Conservation (phyloP, 1,140 invertebrate genomes). For the Drosophila guanche region DNA sequence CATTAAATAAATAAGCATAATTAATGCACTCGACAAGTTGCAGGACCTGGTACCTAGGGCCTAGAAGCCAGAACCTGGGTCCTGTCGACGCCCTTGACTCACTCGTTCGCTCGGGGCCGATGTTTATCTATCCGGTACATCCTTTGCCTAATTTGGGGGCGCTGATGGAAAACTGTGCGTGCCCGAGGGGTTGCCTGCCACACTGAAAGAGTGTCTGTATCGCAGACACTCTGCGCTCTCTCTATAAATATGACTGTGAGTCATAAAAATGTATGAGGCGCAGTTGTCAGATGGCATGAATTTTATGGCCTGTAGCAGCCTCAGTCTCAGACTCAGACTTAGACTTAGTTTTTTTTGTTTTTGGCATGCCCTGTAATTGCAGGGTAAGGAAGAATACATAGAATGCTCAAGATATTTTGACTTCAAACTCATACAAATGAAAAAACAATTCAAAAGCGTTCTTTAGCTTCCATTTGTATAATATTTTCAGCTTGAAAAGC, state of each 20-base stretch:
- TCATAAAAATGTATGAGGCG: conserved; percentile 54
- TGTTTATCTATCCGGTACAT: conserved; percentile 2
- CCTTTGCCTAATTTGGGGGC: conserved; percentile 23
- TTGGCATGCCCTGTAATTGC: no score
- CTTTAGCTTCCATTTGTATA: no score
- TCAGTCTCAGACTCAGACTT: no score
- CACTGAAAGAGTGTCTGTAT: not conserved
- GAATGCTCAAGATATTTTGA: no score
- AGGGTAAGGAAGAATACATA: no score
- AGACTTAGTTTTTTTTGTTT: no score
- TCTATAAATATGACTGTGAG: conserved; percentile 46
- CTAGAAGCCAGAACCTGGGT: no score
- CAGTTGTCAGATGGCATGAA: conserved; percentile 41
- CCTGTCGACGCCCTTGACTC: conserved; percentile 11
- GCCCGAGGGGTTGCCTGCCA: not conserved
- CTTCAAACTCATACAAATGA: no score
- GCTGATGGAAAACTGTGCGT: conserved; percentile 18
- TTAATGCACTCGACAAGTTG: conserved; percentile 43
- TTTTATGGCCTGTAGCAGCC: conserved; percentile 17
- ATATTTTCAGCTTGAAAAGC: no score
- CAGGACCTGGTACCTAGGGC: not conserved
- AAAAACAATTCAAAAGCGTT: no score
- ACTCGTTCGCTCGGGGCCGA: not conserved
- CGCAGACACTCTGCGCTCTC: not conserved
- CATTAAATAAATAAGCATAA: conserved; percentile 57